A percentile compares a stretch with the other conserved stretches of the same genome.
Conservation (phyloP, 2,797 vertebrate genomes). For the Coilia nasus region DNA sequence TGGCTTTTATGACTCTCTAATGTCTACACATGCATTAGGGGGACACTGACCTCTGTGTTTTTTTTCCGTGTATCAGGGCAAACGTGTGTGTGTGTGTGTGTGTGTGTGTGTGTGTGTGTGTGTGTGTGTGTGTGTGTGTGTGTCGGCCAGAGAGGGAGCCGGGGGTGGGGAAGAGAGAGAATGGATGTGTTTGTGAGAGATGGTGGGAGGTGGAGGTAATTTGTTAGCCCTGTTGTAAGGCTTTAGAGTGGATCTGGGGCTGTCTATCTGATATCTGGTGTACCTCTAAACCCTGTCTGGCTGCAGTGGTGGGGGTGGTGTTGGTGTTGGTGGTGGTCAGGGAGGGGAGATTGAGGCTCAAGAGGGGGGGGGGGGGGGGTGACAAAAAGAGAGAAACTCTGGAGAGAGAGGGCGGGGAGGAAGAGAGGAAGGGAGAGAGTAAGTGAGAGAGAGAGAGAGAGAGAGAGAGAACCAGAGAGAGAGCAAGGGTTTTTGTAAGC, state of each 20-base stretch:
- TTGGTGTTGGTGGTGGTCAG: slow-evolving; percentile 22
- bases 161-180: slow-evolving; percentile 3
- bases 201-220: slow-evolving; percentile 73
- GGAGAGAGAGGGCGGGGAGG: not conserved
- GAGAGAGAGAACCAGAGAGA: not conserved
- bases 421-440: not conserved
- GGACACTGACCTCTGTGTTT: slow-evolving; percentile 32
- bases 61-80: slow-evolving; percentile 51
- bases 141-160: slow-evolving; percentile 12
- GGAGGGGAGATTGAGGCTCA: not conserved
- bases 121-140: slow-evolving; percentile 36
- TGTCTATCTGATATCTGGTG: slow-evolving; percentile 73
- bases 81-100: slow-evolving; percentile 44
- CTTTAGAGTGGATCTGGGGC: slow-evolving; percentile 72
- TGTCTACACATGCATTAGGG: slow-evolving; percentile 16
- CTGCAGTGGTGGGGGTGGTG: slow-evolving; percentile 45
- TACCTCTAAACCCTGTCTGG: slow-evolving; percentile 57
- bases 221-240: slow-evolving; percentile 76
- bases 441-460: not conserved
- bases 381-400: not conserved
- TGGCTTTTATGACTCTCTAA: slow-evolving; percentile 18
- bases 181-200: slow-evolving; percentile 59
- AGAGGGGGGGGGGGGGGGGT: slow-evolving; percentile 12
- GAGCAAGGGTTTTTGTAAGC: slow-evolving; percentile 9
- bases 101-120: slow-evolving; percentile 44